Percentiles rank a stretch among this genome's conserved stretches.
Conservation (phyloP, 2,113 vertebrate genomes). For the Salvelinus alpinus region DNA sequence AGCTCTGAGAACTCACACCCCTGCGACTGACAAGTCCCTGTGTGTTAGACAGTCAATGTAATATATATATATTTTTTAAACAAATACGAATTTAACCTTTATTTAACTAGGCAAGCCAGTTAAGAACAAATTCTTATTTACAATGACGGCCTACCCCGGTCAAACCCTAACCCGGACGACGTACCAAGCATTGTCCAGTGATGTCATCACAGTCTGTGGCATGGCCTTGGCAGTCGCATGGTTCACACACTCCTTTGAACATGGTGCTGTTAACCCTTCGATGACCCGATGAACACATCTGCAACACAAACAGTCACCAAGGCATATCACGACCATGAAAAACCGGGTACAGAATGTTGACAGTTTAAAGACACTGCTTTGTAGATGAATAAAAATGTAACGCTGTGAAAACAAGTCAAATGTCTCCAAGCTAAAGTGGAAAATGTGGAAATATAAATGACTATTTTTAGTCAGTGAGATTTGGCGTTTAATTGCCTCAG, state of each 20-base stretch:
- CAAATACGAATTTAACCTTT: too few species aligned
- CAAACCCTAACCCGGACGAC: neutral
- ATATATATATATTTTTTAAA: too few species aligned
- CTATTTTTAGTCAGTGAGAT: conserved; percentile 23
- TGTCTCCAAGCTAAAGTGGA: conserved; percentile 10
- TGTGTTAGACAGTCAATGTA: too few species aligned
- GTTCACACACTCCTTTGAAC: conserved; percentile 78
- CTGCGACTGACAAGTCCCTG: too few species aligned
- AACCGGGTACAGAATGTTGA: neutral
- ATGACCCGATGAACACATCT: conserved; percentile 77
- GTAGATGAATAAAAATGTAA: neutral
- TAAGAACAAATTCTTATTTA: too few species aligned
- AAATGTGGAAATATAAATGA: conserved; percentile 6
- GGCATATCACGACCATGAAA: neutral
- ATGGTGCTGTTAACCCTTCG: conserved; percentile 81
- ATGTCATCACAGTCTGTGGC: conserved; percentile 76
- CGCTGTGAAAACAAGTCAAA: neutral
- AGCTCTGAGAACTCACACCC: conserved; percentile 13
- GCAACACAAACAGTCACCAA: conserved; percentile 30
- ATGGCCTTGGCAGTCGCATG: conserved; percentile 79
- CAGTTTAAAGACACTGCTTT: neutral
- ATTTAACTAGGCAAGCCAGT: too few species aligned
- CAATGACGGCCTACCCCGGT: too few species aligned
- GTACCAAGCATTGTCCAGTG: conserved; percentile 82
- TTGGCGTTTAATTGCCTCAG: conserved; percentile 26